Conservation (phyloP, 2,888 invertebrate genomes). For the Cheilosia scutellata region DNA sequence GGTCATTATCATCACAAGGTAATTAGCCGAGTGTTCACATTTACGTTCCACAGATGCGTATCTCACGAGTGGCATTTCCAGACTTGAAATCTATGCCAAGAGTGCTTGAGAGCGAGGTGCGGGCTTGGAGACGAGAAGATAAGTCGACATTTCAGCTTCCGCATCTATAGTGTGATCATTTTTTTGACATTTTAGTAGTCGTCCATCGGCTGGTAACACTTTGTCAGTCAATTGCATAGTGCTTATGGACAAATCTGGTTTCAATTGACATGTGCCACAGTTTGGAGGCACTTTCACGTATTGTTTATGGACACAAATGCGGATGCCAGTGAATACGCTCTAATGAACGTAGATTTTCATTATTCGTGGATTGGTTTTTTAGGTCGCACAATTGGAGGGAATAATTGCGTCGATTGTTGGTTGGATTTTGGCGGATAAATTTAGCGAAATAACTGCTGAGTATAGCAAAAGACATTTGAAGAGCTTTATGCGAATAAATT, state of each 20-base stretch:
- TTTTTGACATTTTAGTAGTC: conserved; percentile 27
- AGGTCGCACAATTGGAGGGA: conserved; percentile 1
- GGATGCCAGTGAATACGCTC: not conserved
- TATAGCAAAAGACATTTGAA: not conserved
- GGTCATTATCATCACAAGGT: conserved; percentile 73
- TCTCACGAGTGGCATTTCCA: conserved; percentile 32
- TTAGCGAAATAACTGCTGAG: not conserved
- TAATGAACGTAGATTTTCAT: conserved; percentile 11
- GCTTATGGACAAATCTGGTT: not conserved
- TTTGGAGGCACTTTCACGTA: conserved; percentile 11
- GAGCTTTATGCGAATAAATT: not conserved
- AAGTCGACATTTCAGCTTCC: conserved; percentile 23
- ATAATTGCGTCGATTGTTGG: not conserved
- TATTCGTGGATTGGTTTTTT: conserved; percentile 13
- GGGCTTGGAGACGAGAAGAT: not conserved
- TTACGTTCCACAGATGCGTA: conserved; percentile 58
- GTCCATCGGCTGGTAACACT: conserved; percentile 11
- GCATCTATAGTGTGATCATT: conserved; percentile 20
- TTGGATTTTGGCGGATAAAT: conserved; percentile 10
- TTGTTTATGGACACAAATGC: not conserved
- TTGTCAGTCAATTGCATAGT: not conserved
- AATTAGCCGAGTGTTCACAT: conserved; percentile 72
- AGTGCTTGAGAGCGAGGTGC: not conserved
- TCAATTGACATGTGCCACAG: not conserved
- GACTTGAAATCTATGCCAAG: conserved; percentile 22